A percentile compares a stretch with the other conserved stretches of the same genome.
phyloP scores from a whole-genome alignment of 2,113 vertebrate genomes.

The Isurus oxyrinchus region DNA sequence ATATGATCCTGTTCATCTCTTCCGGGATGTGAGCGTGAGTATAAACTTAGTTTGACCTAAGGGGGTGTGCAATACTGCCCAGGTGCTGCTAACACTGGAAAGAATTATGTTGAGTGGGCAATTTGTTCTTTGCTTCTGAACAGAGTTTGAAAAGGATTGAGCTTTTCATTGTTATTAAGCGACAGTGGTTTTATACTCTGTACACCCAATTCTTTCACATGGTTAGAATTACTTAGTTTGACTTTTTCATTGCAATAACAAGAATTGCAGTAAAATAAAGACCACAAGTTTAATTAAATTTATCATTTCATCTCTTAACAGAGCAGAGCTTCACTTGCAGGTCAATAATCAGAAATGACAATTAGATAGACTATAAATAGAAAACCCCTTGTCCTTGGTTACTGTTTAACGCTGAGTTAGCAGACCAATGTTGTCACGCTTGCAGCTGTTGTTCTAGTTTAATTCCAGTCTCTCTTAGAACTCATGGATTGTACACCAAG shows the following conservation, averaged over 20 bases:
- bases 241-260: not conserved
- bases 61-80: not conserved
- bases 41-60: not conserved
- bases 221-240: not conserved
- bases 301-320: not conserved
- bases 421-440: not conserved
- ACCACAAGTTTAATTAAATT: not conserved
- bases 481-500: not conserved
- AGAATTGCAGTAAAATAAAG: not conserved
- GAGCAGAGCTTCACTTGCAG: not conserved
- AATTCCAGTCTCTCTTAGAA: not conserved
- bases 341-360: not conserved
- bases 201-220: not conserved
- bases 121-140: not conserved
- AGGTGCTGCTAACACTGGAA: not conserved
- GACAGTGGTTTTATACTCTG: not conserved
- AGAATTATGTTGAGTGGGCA: not conserved
- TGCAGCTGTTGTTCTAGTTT: not conserved
- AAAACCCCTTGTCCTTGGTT: not conserved
- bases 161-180: not conserved
- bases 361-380: not conserved
- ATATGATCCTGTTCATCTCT: constrained; percentile 69
- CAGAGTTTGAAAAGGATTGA: not conserved
- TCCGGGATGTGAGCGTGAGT: constrained; percentile 68
- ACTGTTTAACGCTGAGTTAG: not conserved